phyloP scores from a whole-genome alignment of 2,797 vertebrate genomes.

The Hyperoplus immaculatus region DNA sequence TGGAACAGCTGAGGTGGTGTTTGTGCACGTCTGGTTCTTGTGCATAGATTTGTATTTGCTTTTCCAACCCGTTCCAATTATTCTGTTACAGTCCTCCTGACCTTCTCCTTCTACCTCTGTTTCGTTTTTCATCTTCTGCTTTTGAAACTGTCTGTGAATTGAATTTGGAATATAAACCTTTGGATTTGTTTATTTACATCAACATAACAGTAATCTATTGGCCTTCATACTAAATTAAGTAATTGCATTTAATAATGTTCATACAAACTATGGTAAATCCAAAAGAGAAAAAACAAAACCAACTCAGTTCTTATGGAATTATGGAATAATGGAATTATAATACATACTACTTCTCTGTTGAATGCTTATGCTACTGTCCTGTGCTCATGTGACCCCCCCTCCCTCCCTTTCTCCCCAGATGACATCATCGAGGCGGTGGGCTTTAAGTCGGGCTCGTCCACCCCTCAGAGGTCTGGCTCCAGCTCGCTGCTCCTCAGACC shows the following conservation, averaged over 20 bases:
- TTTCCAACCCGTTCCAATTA: background rate
- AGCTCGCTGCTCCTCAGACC: conserved; percentile 91
- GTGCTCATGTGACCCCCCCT: conserved; percentile 3
- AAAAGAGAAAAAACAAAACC: background rate
- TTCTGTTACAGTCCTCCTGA: too few relatives aligned
- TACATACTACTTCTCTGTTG: background rate
- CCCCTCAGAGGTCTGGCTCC: conserved; percentile 95
- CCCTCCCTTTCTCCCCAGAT: conserved; percentile 77
- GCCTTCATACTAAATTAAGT: background rate
- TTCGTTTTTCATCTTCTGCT: background rate
- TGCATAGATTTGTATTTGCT: background rate
- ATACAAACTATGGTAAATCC: background rate
- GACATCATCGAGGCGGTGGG: conserved; percentile 90
- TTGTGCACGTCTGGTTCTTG: background rate
- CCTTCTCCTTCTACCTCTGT: background rate
- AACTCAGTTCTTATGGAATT: background rate
- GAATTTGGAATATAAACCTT: background rate
- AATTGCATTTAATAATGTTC: background rate
- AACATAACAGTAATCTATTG: too few relatives aligned
- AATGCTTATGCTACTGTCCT: background rate
- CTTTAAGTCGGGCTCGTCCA: conserved; percentile 93
- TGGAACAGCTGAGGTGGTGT: conserved; percentile 15
- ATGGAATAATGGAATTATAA: background rate
- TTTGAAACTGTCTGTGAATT: background rate
- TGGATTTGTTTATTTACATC: background rate